Conservation (phyloP, 2,797 vertebrate species). For the Echiichthys vipera region DNA sequence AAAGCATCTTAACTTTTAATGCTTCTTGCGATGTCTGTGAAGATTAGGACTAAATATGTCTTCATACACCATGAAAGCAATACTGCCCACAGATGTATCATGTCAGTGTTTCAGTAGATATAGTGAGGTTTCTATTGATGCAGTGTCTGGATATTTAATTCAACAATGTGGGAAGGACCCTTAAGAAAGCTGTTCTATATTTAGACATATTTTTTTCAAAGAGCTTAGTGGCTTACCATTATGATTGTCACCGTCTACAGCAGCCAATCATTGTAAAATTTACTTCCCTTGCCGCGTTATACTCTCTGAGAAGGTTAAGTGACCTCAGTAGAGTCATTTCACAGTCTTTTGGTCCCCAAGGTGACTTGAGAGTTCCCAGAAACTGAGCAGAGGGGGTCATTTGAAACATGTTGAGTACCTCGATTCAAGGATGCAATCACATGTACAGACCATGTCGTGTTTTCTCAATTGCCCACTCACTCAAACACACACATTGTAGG, state of each 20-base stretch:
- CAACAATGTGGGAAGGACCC: constrained; percentile 18
- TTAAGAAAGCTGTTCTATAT: constrained; percentile 39
- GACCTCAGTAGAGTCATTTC: constrained; percentile 71
- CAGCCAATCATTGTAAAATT: constrained; percentile 55
- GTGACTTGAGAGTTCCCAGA: constrained; percentile 63
- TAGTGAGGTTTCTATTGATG: background rate
- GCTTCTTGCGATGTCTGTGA: background rate
- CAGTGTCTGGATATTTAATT: constrained; percentile 36
- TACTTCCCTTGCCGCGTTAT: constrained; percentile 46
- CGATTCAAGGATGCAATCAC: constrained; percentile 70
- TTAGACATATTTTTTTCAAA: constrained; percentile 20
- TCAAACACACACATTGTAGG: constrained; percentile 54
- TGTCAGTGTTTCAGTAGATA: background rate
- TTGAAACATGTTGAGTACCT: constrained; percentile 63
- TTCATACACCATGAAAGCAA: background rate
- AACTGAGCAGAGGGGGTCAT: constrained; percentile 58
- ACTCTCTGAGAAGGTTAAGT: constrained; percentile 62
- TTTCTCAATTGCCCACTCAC: constrained; percentile 68
- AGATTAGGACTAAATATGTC: constrained; percentile 6
- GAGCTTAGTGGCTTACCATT: constrained; percentile 20
- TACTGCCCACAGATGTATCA: background rate
- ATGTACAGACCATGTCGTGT: constrained; percentile 55
- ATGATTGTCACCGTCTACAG: constrained; percentile 41
- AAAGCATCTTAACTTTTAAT: constrained; percentile 3
- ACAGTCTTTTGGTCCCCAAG: constrained; percentile 71